phyloP scores from a whole-genome alignment of 2,113 vertebrate genomes.

The Cyanoramphus novaezelandiae region DNA sequence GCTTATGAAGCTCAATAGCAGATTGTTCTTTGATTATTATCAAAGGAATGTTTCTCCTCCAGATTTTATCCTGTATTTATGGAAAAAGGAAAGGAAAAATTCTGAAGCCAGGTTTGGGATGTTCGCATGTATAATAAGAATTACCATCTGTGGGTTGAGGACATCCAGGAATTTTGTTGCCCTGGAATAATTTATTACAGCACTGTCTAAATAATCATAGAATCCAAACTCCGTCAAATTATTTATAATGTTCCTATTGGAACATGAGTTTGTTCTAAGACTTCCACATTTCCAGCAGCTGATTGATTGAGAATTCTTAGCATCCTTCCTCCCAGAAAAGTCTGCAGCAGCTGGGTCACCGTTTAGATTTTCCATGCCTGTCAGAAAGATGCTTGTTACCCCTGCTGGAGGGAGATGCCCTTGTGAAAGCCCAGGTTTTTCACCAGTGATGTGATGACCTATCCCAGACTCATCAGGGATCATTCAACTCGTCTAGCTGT shows the following conservation, averaged over 20 bases:
- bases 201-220: constrained; percentile 50
- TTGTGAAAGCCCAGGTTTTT: constrained; percentile 15
- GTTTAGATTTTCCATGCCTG: constrained; percentile 15
- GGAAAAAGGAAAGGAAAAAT: constrained; percentile 58
- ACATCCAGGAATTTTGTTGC: constrained; percentile 67
- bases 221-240: constrained; percentile 23
- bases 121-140: neutral
- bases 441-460: neutral
- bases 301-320: constrained; percentile 37
- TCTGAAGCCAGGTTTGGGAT: constrained; percentile 26
- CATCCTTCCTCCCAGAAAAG: constrained; percentile 21
- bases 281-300: constrained; percentile 39
- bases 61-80: constrained; percentile 31
- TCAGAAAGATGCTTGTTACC: neutral
- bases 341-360: neutral
- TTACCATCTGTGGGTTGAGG: constrained; percentile 50
- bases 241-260: constrained; percentile 52
- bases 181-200: constrained; percentile 49
- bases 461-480: neutral
- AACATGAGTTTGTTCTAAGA: neutral
- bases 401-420: neutral
- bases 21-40: constrained; percentile 10
- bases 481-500: neutral
- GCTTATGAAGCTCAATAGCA: neutral
- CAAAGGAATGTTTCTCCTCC: neutral